Conservation (phyloP, 2,797 vertebrate genomes). For the Rhinoraja longicauda region DNA sequence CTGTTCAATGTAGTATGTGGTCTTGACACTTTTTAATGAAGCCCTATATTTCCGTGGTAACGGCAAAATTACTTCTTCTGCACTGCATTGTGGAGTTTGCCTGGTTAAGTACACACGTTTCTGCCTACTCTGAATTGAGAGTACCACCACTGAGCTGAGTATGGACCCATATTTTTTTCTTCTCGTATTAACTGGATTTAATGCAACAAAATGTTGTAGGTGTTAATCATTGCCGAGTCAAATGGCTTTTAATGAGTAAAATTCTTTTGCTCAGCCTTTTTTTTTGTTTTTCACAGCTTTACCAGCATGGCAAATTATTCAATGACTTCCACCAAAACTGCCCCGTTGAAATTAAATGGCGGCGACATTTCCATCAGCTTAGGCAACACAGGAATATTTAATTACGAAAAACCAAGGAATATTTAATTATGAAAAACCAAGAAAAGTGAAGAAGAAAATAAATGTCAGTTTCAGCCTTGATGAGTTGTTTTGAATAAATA, state of each 20-base stretch:
- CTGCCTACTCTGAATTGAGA: neutral
- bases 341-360: neutral
- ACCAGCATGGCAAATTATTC: neutral
- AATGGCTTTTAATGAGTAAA: neutral
- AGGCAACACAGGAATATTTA: neutral
- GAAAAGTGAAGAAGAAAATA: neutral
- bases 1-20: too few species aligned
- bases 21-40: too few species aligned
- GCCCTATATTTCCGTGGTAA: too few species aligned
- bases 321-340: neutral
- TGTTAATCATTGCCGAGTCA: neutral
- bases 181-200: neutral
- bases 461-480: neutral
- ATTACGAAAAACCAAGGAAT: neutral
- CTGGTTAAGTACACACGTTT: too few species aligned
- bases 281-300: neutral
- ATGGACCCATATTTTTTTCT: neutral
- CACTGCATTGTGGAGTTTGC: neutral
- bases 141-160: neutral
- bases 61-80: too few species aligned
- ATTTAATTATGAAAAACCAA: neutral
- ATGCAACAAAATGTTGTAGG: neutral
- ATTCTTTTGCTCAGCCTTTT: neutral
- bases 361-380: neutral
- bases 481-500: neutral